Evolutionary conservation across 2,113 vertebrate genomes (phyloP).

Genomic region (Callochromis pleurospilus): DNA sequence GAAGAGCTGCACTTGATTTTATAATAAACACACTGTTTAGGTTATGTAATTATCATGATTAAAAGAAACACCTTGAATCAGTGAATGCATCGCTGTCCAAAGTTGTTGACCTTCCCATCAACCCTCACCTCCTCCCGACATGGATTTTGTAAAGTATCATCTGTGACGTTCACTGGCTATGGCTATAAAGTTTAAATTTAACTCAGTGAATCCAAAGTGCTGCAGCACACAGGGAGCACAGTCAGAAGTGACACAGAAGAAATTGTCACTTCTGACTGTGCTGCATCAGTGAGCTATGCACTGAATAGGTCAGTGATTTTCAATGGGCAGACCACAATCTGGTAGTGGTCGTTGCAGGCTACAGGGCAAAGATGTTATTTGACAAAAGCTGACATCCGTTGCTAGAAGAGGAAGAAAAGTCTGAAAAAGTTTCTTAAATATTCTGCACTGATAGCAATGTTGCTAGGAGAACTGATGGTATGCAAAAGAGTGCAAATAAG

Average conservation of each 20-base stretch:
- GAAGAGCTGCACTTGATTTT: neutral
- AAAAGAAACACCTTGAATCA: neutral
- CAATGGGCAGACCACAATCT: neutral
- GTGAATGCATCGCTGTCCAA: neutral
- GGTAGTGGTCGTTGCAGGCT: neutral
- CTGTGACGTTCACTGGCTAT: neutral
- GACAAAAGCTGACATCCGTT: neutral
- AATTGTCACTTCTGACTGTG: neutral
- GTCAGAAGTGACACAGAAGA: neutral
- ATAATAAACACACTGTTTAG: neutral
- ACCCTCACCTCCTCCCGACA: neutral
- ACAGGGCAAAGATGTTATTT: neutral
- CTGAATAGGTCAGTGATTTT: neutral
- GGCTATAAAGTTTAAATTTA: neutral
- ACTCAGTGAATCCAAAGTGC: neutral
- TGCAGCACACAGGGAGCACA: neutral
- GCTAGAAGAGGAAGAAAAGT: neutral
- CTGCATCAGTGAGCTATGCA: neutral
- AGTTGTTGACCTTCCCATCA: neutral
- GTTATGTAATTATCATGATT: neutral
- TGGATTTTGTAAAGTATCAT: neutral
- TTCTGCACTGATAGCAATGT: neutral
- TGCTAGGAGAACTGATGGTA: neutral
- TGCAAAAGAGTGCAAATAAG: neutral
- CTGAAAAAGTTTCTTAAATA: neutral